These are phyloP conservation scores for Bombus vancouverensis DNA, from an alignment of 1,140 invertebrate genomes.

Conservation along the genomic window DNA sequence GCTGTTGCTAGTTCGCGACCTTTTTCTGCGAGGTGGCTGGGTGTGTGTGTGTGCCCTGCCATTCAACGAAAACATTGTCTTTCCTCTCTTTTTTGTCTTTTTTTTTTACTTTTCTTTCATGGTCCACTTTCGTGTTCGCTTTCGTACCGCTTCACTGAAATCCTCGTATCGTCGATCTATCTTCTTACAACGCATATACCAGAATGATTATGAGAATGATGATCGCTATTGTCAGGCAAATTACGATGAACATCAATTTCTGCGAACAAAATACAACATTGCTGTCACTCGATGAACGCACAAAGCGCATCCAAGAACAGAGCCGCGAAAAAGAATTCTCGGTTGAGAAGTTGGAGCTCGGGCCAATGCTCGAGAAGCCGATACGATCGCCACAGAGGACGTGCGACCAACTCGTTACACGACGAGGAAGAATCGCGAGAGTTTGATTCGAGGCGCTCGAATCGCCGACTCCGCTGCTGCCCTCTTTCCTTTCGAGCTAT, in stretches of 20 bases:
- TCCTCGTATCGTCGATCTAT: background rate
- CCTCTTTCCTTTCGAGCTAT: too few relatives aligned
- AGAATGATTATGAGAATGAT: constrained; percentile 90
- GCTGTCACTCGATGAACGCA: constrained; percentile 32
- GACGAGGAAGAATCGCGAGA: background rate
- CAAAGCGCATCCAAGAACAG: background rate
- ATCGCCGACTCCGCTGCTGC: too few relatives aligned
- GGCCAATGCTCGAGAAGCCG: background rate
- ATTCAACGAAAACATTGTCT: too few relatives aligned
- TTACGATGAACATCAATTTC: constrained; percentile 93
- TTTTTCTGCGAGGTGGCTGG: too few relatives aligned
- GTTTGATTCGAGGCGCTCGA: background rate
- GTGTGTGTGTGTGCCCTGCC: too few relatives aligned
- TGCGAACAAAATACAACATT: constrained; percentile 86
- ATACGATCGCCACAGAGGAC: too few relatives aligned
- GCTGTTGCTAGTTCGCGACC: background rate
- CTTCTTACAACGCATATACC: constrained; percentile 69
- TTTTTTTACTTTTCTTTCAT: background rate
- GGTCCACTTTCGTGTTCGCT: background rate
- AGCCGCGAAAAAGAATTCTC: background rate
- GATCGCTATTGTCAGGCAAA: constrained; percentile 88
- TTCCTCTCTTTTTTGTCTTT: background rate
- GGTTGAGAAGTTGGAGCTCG: background rate
- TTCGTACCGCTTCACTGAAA: background rate
- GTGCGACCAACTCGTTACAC: background rate